A percentile compares a stretch with the other conserved stretches of the same genome.
Evolutionary conservation across 2,797 vertebrate genomes (phyloP).

Genomic region (Cossypha heuglini): DNA sequence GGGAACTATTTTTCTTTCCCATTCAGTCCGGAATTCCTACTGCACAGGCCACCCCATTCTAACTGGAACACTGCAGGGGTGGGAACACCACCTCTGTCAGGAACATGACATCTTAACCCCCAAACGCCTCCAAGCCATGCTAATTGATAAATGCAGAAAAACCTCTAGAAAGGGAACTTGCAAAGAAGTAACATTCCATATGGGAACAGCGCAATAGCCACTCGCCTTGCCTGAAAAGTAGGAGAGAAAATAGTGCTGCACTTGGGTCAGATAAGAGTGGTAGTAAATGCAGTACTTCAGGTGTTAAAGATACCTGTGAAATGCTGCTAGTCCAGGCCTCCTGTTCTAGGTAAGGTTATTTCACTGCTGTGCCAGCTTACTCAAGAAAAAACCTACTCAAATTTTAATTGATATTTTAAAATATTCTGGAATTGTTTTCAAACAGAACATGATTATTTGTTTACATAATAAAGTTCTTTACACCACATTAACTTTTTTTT

Average conservation of each 20-base stretch:
- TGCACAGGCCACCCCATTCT: not conserved
- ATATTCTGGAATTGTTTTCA: not conserved
- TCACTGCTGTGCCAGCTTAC: not conserved
- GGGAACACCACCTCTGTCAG: not conserved
- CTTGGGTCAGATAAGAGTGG: not conserved
- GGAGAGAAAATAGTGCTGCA: not conserved
- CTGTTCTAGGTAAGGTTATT: not conserved
- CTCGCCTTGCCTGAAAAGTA: not conserved
- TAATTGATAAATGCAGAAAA: not conserved
- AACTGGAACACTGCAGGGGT: not conserved
- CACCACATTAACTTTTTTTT: not conserved
- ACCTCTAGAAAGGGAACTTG: not conserved
- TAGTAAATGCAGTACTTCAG: not conserved
- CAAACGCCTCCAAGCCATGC: not conserved
- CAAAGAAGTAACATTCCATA: not conserved
- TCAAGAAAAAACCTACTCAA: not conserved
- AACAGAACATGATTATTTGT: not conserved
- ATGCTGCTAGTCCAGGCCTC: not conserved
- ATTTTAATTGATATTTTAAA: not conserved
- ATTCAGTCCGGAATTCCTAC: not conserved
- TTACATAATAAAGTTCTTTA: not conserved
- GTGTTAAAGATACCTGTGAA: not conserved
- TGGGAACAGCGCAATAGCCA: not conserved
- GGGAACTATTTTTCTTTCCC: not conserved
- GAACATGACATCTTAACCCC: not conserved